Evolutionary conservation across 2,888 invertebrate genomes (phyloP).

Genomic region (Chirona hameri): DNA sequence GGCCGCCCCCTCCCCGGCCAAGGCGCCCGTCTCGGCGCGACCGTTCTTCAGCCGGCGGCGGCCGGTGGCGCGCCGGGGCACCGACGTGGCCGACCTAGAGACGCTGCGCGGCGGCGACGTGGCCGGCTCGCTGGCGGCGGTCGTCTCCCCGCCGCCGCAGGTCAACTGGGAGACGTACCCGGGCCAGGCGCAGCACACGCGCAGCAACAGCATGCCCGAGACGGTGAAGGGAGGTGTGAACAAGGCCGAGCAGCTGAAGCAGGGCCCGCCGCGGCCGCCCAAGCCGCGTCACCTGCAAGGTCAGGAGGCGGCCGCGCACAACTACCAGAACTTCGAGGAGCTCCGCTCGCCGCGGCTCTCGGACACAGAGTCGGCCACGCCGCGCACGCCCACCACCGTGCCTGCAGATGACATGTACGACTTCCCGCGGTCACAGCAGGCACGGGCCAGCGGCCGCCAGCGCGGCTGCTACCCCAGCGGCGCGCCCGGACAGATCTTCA

Average conservation of each 20-base stretch:
- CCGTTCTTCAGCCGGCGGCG: conserved; percentile 36
- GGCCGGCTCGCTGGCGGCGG: background rate
- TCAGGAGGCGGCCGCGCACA: background rate
- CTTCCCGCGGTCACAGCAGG: background rate
- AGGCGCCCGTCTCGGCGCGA: conserved; percentile 42
- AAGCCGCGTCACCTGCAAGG: conserved; percentile 8
- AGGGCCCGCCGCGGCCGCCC: conserved; percentile 25
- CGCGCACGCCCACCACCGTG: conserved; percentile 29
- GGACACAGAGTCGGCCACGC: conserved; percentile 25
- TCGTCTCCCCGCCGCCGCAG: background rate
- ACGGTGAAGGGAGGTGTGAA: background rate
- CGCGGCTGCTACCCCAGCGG: background rate
- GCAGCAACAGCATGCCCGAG: conserved; percentile 26
- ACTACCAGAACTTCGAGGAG: conserved; percentile 28
- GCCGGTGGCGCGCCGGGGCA: conserved; percentile 4
- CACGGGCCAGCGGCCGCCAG: conserved; percentile 1
- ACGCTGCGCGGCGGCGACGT: background rate
- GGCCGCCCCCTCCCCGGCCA: conserved; percentile 34
- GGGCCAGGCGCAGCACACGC: background rate
- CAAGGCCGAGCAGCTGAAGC: background rate
- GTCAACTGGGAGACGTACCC: conserved; percentile 29
- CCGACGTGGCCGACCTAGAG: background rate
- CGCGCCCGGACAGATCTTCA: conserved; percentile 23
- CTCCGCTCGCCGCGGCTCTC: conserved; percentile 3
- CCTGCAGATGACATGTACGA: conserved; percentile 2